Conservation (phyloP, 1,140 invertebrate species). For the Tetramorium simillimum region DNA sequence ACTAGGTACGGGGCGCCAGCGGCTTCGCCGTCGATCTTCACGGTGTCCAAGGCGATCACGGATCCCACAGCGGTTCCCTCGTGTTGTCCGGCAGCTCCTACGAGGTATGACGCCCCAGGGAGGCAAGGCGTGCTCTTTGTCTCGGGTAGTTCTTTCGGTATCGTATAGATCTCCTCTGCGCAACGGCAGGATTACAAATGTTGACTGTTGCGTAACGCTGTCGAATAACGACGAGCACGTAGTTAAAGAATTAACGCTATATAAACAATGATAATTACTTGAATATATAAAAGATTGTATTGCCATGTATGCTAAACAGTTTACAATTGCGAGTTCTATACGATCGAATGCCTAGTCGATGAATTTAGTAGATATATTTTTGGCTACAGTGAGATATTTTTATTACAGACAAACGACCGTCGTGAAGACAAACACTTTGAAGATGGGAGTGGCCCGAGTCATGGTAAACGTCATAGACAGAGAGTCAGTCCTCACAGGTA, state of each 20-base stretch:
- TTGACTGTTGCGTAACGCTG: too few relatives aligned
- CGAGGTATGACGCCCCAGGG: constrained; percentile 76
- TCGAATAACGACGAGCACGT: too few relatives aligned
- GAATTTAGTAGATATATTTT: neutral
- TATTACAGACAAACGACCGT: constrained; percentile 77
- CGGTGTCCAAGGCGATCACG: constrained; percentile 83
- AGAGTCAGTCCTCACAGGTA: constrained; percentile 87
- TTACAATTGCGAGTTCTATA: too few relatives aligned
- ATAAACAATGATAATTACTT: too few relatives aligned
- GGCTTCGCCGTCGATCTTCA: constrained; percentile 85
- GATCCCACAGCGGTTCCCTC: constrained; percentile 78
- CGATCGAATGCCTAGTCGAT: too few relatives aligned
- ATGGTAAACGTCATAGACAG: constrained; percentile 87
- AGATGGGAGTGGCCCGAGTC: constrained; percentile 85
- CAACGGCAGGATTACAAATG: too few relatives aligned
- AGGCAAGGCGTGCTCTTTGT: neutral
- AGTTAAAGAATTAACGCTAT: too few relatives aligned
- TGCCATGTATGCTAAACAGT: too few relatives aligned
- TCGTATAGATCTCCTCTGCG: neutral
- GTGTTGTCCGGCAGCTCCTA: constrained; percentile 81
- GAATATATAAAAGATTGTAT: too few relatives aligned
- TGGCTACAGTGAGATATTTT: neutral
- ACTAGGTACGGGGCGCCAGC: constrained; percentile 81
- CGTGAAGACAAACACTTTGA: constrained; percentile 86
- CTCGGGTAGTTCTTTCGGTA: neutral